These are phyloP conservation scores for Entomyzon cyanotis DNA, from an alignment of 2,113 vertebrate species.

Conservation along the genomic window DNA sequence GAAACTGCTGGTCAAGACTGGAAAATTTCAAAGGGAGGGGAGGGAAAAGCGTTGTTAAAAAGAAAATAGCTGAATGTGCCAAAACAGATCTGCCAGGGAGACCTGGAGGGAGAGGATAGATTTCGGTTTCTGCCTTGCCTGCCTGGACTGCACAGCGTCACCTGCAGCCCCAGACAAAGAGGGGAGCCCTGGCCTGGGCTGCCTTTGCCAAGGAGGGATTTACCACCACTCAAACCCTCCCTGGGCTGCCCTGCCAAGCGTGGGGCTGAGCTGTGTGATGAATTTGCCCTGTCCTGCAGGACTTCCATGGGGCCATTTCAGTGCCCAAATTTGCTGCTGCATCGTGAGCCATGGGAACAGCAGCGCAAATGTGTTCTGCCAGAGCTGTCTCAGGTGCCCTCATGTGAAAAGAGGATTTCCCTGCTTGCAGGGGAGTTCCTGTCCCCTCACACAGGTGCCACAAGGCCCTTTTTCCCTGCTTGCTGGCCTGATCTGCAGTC, in stretches of 20 bases:
- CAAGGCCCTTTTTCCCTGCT: neutral
- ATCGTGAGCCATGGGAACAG: fast-evolving
- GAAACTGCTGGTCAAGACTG: neutral
- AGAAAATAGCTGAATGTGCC: neutral
- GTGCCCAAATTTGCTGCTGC: neutral
- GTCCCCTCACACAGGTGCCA: neutral
- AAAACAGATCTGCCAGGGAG: neutral
- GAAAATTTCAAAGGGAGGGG: neutral
- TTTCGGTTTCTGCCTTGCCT: neutral
- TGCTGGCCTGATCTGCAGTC: neutral
- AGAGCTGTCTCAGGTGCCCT: neutral
- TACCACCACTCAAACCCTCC: fast-evolving
- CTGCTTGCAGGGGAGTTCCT: neutral
- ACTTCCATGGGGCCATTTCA: neutral
- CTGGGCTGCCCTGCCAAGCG: fast-evolving
- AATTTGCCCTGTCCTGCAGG: neutral
- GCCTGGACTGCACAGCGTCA: neutral
- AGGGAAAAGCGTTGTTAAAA: neutral
- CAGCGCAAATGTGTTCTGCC: neutral
- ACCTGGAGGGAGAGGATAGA: neutral
- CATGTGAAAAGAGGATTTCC: neutral
- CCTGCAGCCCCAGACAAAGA: neutral
- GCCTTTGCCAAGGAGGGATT: neutral
- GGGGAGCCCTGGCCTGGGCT: neutral
- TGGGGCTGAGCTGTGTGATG: neutral